These are phyloP conservation scores for Oxyruncus cristatus DNA, from an alignment of 2,113 vertebrate genomes.

Conservation along the genomic window DNA sequence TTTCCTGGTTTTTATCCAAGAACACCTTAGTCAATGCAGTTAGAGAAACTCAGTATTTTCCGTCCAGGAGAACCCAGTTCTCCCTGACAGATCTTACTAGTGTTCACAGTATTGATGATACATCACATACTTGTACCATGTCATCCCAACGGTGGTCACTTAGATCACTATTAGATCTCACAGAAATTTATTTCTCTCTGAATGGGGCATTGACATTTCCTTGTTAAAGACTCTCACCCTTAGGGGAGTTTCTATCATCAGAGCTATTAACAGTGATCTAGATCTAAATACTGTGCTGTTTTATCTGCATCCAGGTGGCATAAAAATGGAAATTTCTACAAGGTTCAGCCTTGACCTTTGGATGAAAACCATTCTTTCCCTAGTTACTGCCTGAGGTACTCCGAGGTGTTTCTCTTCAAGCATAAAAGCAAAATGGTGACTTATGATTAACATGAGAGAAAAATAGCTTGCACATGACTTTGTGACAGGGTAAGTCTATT, in stretches of 20 bases:
- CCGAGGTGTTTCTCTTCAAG: constrained; percentile 5
- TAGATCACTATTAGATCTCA: constrained; percentile 37
- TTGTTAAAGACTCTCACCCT: constrained; percentile 58
- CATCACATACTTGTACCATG: neutral
- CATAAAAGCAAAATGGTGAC: constrained; percentile 46
- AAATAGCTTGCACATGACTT: neutral
- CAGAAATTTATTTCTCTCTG: constrained; percentile 39
- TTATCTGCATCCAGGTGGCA: constrained; percentile 15
- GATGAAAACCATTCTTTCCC: constrained; percentile 35
- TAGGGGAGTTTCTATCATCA: constrained; percentile 34
- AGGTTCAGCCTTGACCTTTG: constrained; percentile 67
- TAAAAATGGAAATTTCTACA: constrained; percentile 66
- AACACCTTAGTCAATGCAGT: neutral
- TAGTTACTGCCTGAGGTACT: neutral
- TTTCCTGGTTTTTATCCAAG: neutral
- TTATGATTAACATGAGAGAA: constrained; percentile 50
- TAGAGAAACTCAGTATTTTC: neutral
- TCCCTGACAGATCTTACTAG: neutral
- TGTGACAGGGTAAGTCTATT: constrained; percentile 19
- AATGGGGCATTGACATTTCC: constrained; percentile 62
- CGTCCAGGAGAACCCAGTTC: neutral
- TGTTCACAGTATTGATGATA: neutral
- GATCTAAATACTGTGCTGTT: constrained; percentile 31
- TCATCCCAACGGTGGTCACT: neutral
- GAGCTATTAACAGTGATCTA: constrained; percentile 57